Evolutionary conservation across 2,113 vertebrate genomes (phyloP), one percentile per base, ranked within the genome.

Genomic region (Columba livia): DNA sequence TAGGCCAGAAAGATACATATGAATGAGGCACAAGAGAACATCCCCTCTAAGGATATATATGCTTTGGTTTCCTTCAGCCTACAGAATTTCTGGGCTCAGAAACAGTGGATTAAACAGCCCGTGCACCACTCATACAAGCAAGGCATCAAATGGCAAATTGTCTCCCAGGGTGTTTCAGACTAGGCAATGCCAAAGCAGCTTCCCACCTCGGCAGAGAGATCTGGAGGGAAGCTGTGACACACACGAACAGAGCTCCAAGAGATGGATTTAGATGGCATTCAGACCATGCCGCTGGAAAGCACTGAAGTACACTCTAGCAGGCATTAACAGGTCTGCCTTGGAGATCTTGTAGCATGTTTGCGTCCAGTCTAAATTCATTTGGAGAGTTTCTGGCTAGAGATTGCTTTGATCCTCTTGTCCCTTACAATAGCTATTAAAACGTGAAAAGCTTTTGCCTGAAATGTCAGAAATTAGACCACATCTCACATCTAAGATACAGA

Each of bases 51-150:
- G 18, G 18, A 15, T n/a, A 36, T 8, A 53, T 31, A 25, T 40
- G n/a, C 10, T 1, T 21, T 4, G 0, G 11, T 48, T 65, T 86
- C 48, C 62, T 56, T 60, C 60, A 71, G 54, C 5, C n/a, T 50
- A 71, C 14, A 66, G 42, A 66, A 71, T 32, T 38, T 50, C 53
- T 62, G 31, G 15, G 24, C 66, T 67, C 36, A 66, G 34, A 65
- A 78, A 48, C 38, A 60, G 32, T 8, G 17, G n/a, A 34, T 61
- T 17, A 67, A 87, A 21, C 48, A 26, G 34, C 31, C 62, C 53
- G 32, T 57, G 23, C 29, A 85, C 10, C 40, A 51, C 7, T 29
- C 6, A 53, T 2, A 16, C 0, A 0, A 70, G 60, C 48, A 92
- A 65, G n/a, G 16, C 48, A 70, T 11, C 25, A 64, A 92, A 67